phyloP scores from a whole-genome alignment of 2,888 invertebrate species.

The Oscheius myriophilus region DNA sequence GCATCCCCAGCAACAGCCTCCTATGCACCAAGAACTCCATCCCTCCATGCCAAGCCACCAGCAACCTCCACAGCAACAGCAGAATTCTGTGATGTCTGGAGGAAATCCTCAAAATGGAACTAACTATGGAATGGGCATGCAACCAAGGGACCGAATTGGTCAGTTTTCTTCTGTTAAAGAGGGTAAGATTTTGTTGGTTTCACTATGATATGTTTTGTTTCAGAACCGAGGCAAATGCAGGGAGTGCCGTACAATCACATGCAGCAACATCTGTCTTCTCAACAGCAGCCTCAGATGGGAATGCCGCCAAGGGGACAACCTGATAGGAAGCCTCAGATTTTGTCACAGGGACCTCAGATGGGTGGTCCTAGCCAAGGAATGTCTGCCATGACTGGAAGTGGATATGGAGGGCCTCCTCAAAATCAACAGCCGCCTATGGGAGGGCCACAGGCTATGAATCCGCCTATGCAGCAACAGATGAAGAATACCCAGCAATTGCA shows the following conservation, averaged over 20 bases:
- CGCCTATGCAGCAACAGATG: background rate
- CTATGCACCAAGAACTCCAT: background rate
- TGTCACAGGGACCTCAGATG: background rate
- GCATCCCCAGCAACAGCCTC: conserved; percentile 30
- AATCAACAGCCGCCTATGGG: conserved; percentile 5
- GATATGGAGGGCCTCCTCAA: background rate
- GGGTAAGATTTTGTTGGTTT: background rate
- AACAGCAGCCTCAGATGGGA: background rate
- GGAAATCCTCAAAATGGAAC: background rate
- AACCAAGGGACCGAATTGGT: background rate
- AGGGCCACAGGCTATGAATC: background rate
- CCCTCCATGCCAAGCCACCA: background rate
- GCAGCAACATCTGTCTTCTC: background rate
- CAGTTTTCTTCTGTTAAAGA: too few species aligned
- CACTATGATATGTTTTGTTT: background rate
- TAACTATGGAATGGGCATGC: background rate
- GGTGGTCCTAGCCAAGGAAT: background rate
- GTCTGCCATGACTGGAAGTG: background rate
- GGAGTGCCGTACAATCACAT: background rate
- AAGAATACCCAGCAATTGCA: background rate
- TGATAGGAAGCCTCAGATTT: background rate
- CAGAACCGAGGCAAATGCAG: background rate
- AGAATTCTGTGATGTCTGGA: background rate
- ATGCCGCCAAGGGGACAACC: background rate
- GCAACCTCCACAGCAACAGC: background rate